Evolutionary conservation across 1,140 invertebrate species (phyloP).

Genomic region (Conus ventricosus): DNA sequence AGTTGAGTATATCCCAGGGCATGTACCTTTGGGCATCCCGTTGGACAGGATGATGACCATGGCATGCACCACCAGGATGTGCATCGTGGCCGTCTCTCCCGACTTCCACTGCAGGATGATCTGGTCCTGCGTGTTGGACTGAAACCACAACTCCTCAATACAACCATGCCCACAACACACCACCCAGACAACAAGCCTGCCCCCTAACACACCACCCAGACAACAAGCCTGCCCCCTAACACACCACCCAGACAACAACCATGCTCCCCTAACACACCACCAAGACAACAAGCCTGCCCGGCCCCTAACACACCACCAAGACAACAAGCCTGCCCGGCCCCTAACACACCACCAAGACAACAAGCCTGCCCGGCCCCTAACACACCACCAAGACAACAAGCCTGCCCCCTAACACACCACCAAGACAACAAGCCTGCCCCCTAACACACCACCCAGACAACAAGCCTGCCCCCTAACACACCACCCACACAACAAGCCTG

Average conservation of each 20-base stretch:
- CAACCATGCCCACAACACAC: too few relatives aligned
- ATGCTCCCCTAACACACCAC: too few relatives aligned
- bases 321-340: too few relatives aligned
- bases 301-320: not conserved
- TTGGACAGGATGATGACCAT: conserved; percentile 94
- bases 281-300: not conserved
- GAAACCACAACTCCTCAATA: conserved; percentile 56
- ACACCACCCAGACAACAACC: too few relatives aligned
- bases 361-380: too few relatives aligned
- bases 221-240: too few relatives aligned
- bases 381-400: too few relatives aligned
- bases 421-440: too few relatives aligned
- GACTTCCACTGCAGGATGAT: conserved; percentile 88
- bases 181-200: not conserved
- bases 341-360: not conserved
- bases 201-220: not conserved
- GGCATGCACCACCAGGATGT: conserved; percentile 93
- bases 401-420: not conserved
- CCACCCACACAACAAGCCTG: too few relatives aligned
- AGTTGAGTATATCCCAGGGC: too few relatives aligned
- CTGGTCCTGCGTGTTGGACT: conserved; percentile 85
- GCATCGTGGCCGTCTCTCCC: conserved; percentile 88
- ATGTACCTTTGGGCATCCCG: conserved; percentile 68
- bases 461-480: not conserved
- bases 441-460: not conserved